A percentile compares a stretch with the other conserved stretches of the same genome.
These are phyloP conservation scores for Eugnorisma glareosa DNA, from an alignment of 2,888 invertebrate genomes.

Conservation along the genomic window DNA sequence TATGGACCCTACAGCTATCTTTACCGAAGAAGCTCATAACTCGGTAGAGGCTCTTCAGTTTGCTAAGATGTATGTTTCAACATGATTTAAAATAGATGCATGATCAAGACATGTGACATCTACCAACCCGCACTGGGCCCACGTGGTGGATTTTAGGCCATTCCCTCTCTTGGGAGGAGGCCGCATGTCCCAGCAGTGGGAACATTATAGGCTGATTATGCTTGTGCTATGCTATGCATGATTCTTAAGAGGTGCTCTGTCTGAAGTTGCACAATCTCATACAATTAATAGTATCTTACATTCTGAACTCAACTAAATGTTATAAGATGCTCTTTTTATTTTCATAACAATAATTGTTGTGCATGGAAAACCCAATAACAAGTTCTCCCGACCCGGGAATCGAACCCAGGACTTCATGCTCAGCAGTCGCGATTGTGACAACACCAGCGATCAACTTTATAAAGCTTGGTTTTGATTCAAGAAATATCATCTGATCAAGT, in stretches of 20 bases:
- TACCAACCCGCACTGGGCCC: too few species aligned
- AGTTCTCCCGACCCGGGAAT: too few species aligned
- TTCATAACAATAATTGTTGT: too few species aligned
- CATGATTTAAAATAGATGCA: slow-evolving; percentile 23
- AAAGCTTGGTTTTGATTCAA: neutral
- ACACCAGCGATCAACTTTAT: neutral
- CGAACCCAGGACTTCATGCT: too few species aligned
- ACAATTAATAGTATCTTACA: neutral
- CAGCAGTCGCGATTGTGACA: too few species aligned
- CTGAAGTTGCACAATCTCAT: neutral
- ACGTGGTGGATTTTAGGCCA: too few species aligned
- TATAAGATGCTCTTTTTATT: neutral
- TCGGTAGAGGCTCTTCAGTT: slow-evolving; percentile 10
- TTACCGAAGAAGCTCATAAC: slow-evolving; percentile 32
- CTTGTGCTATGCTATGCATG: too few species aligned
- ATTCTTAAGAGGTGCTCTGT: neutral
- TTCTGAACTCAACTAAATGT: neutral
- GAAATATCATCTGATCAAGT: neutral
- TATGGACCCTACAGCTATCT: slow-evolving; percentile 12
- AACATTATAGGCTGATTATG: too few species aligned
- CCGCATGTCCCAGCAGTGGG: too few species aligned
- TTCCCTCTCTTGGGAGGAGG: too few species aligned
- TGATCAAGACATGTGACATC: too few species aligned
- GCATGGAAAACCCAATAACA: too few species aligned
- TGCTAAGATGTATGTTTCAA: slow-evolving; percentile 22